phyloP scores from a whole-genome alignment of 2,888 invertebrate species.

The Apocheima hispidaria region DNA sequence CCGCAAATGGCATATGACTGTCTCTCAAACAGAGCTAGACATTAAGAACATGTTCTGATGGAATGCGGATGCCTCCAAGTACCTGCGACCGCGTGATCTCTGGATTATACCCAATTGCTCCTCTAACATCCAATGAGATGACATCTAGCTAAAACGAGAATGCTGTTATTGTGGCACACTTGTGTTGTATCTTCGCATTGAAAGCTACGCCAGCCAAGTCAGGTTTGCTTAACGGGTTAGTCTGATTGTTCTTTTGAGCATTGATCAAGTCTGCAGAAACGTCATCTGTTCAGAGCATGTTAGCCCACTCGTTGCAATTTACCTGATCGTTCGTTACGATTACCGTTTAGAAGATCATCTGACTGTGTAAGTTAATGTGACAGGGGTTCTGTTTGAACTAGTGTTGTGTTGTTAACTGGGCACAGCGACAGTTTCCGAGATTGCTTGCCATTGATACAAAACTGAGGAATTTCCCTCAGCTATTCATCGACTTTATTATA shows the following conservation, averaged over 20 bases:
- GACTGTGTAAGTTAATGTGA: slow-evolving; percentile 11
- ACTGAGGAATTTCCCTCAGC: neutral
- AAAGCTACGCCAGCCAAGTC: neutral
- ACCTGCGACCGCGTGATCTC: slow-evolving; percentile 64
- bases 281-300: neutral
- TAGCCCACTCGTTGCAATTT: slow-evolving; percentile 1
- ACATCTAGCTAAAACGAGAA: slow-evolving; percentile 35
- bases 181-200: slow-evolving; percentile 1
- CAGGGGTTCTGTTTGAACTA: neutral
- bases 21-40: slow-evolving; percentile 53
- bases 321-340: neutral
- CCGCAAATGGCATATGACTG: slow-evolving; percentile 72
- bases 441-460: neutral
- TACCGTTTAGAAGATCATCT: slow-evolving; percentile 2
- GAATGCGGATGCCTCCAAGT: slow-evolving; percentile 80
- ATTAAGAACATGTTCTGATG: slow-evolving; percentile 76
- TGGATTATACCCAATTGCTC: slow-evolving; percentile 45
- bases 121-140: slow-evolving; percentile 37
- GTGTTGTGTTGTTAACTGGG: neutral
- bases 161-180: slow-evolving; percentile 23
- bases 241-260: slow-evolving; percentile 14
- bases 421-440: neutral
- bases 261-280: slow-evolving; percentile 1
- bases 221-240: slow-evolving; percentile 1
- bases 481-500: too few species aligned